Evolutionary conservation across 2,888 invertebrate genomes (phyloP).

Genomic region (Drosophila heteroneura): DNA sequence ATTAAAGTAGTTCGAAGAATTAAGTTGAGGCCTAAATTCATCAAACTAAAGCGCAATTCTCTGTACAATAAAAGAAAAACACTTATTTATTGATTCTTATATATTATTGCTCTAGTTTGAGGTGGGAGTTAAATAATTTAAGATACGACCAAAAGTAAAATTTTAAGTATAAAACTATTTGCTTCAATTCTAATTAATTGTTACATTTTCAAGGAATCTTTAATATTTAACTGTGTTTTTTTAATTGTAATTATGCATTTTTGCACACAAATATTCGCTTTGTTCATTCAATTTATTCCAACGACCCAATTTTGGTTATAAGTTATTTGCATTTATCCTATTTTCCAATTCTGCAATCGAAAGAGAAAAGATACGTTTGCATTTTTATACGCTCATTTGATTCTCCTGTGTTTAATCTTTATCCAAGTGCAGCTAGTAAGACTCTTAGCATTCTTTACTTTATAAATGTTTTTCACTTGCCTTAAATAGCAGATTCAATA

Average conservation of each 20-base stretch:
- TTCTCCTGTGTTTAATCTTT: background rate
- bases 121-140: background rate
- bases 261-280: background rate
- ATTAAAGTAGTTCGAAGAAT: background rate
- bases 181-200: background rate
- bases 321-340: background rate
- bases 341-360: background rate
- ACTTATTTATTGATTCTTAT: background rate
- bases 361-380: background rate
- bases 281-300: background rate
- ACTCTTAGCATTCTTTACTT: background rate
- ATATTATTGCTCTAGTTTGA: background rate
- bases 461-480: background rate
- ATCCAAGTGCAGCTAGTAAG: background rate
- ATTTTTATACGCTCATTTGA: background rate
- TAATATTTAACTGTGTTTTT: background rate
- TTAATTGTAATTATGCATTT: background rate
- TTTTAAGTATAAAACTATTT: background rate
- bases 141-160: background rate
- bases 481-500: background rate
- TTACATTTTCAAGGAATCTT: background rate
- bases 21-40: too few relatives aligned
- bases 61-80: background rate
- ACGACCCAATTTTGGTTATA: background rate
- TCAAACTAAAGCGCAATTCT: background rate